Percentiles rank a stretch among this genome's conserved stretches.
Conservation (phyloP, 2,888 invertebrate species). For the Bellardia bayeri region DNA sequence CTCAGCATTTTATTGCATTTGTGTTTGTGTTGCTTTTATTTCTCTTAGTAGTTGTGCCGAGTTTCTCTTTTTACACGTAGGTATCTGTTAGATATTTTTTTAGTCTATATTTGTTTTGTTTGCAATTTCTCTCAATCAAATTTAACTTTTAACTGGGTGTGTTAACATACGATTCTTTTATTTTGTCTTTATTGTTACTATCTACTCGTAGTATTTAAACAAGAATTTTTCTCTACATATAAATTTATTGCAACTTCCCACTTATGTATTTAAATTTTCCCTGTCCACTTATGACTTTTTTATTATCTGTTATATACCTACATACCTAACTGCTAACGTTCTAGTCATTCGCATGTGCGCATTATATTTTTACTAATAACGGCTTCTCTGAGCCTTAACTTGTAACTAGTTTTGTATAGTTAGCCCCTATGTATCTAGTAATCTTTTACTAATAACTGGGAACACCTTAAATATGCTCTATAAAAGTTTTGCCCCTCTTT, state of each 20-base stretch:
- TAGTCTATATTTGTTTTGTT: neutral
- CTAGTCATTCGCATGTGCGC: too few relatives aligned
- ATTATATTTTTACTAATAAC: too few relatives aligned
- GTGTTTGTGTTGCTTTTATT: neutral
- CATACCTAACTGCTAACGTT: too few relatives aligned
- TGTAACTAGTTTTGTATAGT: too few relatives aligned
- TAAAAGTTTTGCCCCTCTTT: too few relatives aligned
- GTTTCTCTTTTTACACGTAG: slow-evolving; percentile 12
- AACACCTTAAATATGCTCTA: too few relatives aligned
- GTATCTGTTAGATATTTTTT: slow-evolving; percentile 8
- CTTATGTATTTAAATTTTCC: too few relatives aligned
- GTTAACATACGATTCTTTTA: slow-evolving; percentile 12
- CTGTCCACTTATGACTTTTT: too few relatives aligned
- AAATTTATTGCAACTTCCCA: neutral
- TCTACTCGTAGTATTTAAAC: neutral
- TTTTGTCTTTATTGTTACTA: neutral
- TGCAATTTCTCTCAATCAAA: slow-evolving; percentile 28
- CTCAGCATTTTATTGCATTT: slow-evolving; percentile 18
- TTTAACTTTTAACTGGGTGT: slow-evolving; percentile 40
- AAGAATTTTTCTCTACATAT: neutral
- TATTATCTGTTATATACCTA: too few relatives aligned
- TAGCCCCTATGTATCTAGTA: too few relatives aligned
- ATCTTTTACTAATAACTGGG: too few relatives aligned
- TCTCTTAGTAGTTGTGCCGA: slow-evolving; percentile 6
- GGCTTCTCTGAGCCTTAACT: too few relatives aligned